Evolutionary conservation across 2,888 invertebrate genomes (phyloP), one percentile per base, ranked within the genome.

Genomic region (Myopa testacea): DNA sequence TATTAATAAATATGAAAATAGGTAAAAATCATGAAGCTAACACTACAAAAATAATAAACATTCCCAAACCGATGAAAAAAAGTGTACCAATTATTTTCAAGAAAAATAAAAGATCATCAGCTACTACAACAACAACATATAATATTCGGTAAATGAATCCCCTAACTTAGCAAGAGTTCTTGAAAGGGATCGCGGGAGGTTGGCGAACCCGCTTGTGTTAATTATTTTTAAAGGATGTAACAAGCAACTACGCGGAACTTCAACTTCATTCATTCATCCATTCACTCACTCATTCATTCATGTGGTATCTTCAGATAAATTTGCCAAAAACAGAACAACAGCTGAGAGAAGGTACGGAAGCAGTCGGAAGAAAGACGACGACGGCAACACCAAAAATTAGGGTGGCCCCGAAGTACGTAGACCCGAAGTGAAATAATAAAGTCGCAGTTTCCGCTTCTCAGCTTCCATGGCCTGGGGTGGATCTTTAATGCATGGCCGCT

Each of bases 391-490:
- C 2, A 26, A 26, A 26, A n/a, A 14, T 34, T 26, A 34, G 52
- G 52, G 68, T 16, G 37, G 37, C n/a, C 58, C 55, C 40, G 38
- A 26, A 75, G 55, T 14, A 68, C 37, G 62, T 50, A 40, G 65
- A 52, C 37, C 65, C 45, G 38, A n/a, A 62, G 52, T 63, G 45
- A 65, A 65, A 50, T 65, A 50, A 34, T 45, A 45, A 50, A 74
- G 65, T 74, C 74, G 34, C 74, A 74, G 74, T 65, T 74, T 74
- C 74, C 74, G 74, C 65, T 74, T 62, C 37, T 63, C 63, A 65
- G 74, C 65, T 52, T 26, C 26, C 74, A 65, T 52, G n/a, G 63
- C 65, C 34, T 65, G n/a, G 52, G 65, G 65, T 45, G 63, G 37
- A 65, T 34, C 63, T 62, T 71, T 71, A 71, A 72, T 72, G 72